A percentile compares a stretch with the other conserved stretches of the same genome.
These are phyloP conservation scores for Xanthia togata DNA, from an alignment of 2,888 invertebrate species.

Conservation along the genomic window DNA sequence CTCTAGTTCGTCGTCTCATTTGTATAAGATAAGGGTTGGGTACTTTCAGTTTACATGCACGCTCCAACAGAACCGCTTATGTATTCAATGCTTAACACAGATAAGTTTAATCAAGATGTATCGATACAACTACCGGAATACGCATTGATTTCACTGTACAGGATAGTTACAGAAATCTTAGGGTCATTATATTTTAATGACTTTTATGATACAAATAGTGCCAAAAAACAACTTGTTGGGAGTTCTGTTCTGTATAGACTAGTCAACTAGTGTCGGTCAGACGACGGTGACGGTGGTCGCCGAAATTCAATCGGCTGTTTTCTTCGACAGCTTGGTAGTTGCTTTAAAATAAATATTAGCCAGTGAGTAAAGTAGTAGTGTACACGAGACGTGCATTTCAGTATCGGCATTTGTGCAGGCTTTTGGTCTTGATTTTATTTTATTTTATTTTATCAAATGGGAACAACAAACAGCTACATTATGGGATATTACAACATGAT, in stretches of 20 bases:
- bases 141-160: conserved; percentile 17
- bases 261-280: background rate
- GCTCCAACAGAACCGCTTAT: conserved; percentile 34
- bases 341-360: no score
- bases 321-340: background rate
- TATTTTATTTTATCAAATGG: no score
- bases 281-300: background rate
- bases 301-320: background rate
- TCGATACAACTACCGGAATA: conserved; percentile 51
- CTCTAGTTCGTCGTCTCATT: conserved; percentile 1
- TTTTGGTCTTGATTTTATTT: background rate
- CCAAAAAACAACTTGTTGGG: background rate
- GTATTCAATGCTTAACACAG: conserved; percentile 55
- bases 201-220: background rate
- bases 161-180: background rate
- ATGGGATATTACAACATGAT: no score
- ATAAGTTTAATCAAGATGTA: conserved; percentile 62
- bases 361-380: no score
- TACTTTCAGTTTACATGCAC: conserved; percentile 31
- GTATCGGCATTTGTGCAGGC: background rate
- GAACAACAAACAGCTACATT: no score
- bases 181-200: no score
- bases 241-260: background rate
- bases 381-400: background rate
- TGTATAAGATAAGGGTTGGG: conserved; percentile 28